A percentile compares a stretch with the other conserved stretches of the same genome.
phyloP scores from a whole-genome alignment of 2,797 vertebrate species.

The Eurystomus glaucurus region DNA sequence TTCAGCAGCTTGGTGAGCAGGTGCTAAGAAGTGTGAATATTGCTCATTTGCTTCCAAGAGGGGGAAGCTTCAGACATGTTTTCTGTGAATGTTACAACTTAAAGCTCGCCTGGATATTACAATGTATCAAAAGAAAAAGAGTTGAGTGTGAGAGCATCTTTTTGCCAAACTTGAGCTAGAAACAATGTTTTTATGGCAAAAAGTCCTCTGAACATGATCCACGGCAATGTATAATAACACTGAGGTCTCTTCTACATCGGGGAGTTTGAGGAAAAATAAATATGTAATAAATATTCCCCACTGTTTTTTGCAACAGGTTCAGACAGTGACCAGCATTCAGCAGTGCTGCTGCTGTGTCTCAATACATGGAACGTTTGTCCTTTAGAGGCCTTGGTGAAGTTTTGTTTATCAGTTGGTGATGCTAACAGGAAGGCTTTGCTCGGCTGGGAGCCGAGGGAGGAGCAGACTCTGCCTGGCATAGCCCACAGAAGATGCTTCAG shows the following conservation, averaged over 20 bases:
- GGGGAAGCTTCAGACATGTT: neutral
- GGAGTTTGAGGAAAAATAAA: neutral
- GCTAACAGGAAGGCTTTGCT: neutral
- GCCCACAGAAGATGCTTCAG: neutral
- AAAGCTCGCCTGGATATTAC: neutral
- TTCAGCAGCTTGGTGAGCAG: neutral
- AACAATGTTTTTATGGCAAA: neutral
- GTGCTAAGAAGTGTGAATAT: neutral
- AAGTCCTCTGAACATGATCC: neutral
- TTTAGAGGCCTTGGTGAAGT: neutral
- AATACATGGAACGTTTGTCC: neutral
- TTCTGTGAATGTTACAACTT: neutral
- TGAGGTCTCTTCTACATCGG: neutral
- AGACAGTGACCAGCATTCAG: constrained; percentile 4
- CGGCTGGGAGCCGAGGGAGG: neutral
- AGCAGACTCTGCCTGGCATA: neutral
- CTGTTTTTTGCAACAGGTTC: neutral
- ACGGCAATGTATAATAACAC: neutral
- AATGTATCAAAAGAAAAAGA: neutral
- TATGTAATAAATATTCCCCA: neutral
- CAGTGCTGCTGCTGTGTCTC: neutral
- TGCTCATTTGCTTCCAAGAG: neutral
- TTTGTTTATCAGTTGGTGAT: neutral
- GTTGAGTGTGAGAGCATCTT: neutral
- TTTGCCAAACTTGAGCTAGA: neutral